These are phyloP conservation scores for Tachina lurida DNA, from an alignment of 2,888 invertebrate genomes.

Conservation along the genomic window DNA sequence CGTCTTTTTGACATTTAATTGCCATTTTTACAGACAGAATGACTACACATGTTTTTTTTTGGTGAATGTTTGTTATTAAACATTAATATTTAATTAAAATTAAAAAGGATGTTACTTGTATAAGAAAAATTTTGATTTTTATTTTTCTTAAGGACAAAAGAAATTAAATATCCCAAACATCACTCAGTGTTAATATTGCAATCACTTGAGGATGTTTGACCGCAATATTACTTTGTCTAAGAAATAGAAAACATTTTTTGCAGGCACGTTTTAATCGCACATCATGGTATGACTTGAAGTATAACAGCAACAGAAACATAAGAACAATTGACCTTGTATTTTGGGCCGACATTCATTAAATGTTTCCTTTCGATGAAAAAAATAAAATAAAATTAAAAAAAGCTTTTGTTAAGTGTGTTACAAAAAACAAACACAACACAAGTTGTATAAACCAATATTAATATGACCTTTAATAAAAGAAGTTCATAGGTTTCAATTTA, in stretches of 20 bases:
- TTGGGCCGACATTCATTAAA: conserved; percentile 61
- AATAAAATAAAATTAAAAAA: not conserved
- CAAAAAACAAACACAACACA: not conserved
- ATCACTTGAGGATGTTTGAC: conserved; percentile 48
- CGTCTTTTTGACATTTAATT: not conserved
- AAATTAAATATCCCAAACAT: conserved; percentile 30
- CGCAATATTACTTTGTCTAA: conserved; percentile 25
- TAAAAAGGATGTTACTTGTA: not conserved
- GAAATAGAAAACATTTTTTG: not conserved
- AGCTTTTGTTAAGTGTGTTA: conserved; percentile 14
- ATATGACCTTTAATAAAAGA: not conserved
- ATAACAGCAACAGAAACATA: conserved; percentile 47
- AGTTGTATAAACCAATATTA: not conserved
- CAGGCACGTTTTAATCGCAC: conserved; percentile 14
- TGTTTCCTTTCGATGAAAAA: conserved; percentile 25
- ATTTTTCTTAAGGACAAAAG: conserved; percentile 26
- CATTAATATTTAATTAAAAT: not conserved
- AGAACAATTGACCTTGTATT: conserved; percentile 57
- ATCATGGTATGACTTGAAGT: conserved; percentile 20
- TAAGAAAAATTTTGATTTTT: not conserved
- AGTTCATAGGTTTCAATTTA: conserved; percentile 5
- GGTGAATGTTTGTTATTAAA: not conserved
- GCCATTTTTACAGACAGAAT: not conserved
- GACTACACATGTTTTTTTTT: not conserved
- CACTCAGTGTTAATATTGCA: conserved; percentile 55